These are phyloP conservation scores for Meta bourneti DNA, from an alignment of 2,888 invertebrate species.

Conservation along the genomic window DNA sequence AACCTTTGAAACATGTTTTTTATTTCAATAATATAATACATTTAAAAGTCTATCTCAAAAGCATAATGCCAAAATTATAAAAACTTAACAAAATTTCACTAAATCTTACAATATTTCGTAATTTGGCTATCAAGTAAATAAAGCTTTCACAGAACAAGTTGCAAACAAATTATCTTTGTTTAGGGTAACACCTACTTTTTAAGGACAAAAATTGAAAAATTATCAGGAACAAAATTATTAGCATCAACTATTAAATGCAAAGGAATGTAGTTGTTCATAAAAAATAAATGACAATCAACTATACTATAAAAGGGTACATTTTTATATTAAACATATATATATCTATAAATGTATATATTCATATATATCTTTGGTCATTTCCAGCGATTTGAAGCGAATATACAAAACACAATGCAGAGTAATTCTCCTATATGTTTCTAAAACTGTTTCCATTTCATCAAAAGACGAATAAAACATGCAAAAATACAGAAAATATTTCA, in stretches of 20 bases:
- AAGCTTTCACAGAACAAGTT: too few species aligned
- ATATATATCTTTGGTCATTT: constrained; percentile 31
- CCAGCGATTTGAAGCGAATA: constrained; percentile 37
- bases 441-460: constrained; percentile 5
- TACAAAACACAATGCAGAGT: constrained; percentile 24
- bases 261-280: background rate
- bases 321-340: constrained; percentile 5
- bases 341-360: constrained; percentile 20
- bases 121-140: too few species aligned
- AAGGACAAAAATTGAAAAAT: too few species aligned
- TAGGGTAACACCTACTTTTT: too few species aligned
- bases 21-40: too few species aligned
- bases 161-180: too few species aligned
- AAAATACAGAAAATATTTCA: constrained; percentile 40
- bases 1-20: too few species aligned
- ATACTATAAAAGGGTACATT: background rate
- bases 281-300: background rate
- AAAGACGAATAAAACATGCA: constrained; percentile 47
- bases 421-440: constrained; percentile 32
- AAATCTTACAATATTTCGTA: too few species aligned
- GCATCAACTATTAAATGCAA: background rate
- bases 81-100: too few species aligned
- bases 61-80: too few species aligned
- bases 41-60: too few species aligned
- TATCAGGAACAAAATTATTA: background rate